phyloP scores from a whole-genome alignment of 2,797 vertebrate genomes.

The Rhyacichthys aspro region DNA sequence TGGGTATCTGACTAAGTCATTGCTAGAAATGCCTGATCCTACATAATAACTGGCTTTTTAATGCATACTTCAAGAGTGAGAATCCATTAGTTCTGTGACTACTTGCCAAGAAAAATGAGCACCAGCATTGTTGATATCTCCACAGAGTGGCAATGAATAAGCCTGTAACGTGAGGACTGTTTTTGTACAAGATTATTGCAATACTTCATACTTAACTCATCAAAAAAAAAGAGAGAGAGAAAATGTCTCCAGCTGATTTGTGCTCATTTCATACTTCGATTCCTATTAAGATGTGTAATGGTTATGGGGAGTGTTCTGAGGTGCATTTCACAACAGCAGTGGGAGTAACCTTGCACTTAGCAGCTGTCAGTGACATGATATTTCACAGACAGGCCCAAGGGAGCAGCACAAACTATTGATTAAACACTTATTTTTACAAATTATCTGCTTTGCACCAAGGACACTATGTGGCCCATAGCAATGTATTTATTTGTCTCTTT shows the following conservation, averaged over 20 bases:
- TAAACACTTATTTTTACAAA: conserved; percentile 31
- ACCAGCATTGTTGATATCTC: neutral
- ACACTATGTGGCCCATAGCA: neutral
- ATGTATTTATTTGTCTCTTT: conserved; percentile 12
- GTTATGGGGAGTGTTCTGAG: conserved; percentile 32
- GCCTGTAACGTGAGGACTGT: neutral
- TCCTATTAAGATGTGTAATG: conserved; percentile 7
- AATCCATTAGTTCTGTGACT: conserved; percentile 17
- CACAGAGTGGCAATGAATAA: neutral
- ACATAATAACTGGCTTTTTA: conserved; percentile 21
- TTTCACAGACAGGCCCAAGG: conserved; percentile 31
- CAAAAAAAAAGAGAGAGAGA: neutral
- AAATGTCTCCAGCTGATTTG: neutral
- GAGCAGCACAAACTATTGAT: conserved; percentile 23
- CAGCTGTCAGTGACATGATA: conserved; percentile 54
- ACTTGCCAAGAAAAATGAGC: conserved; percentile 37
- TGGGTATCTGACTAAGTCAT: conserved; percentile 24
- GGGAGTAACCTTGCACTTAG: conserved; percentile 51
- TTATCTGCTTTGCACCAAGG: conserved; percentile 7
- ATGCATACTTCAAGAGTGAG: conserved; percentile 18
- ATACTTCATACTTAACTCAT: conserved; percentile 1
- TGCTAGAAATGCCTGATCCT: conserved; percentile 7
- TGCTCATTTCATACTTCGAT: conserved; percentile 1
- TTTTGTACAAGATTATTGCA: neutral
- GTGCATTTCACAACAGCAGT: conserved; percentile 42